Base-by-base conservation (phyloP, 2,888 invertebrate species). In the Pasiphila rectangulata region DNA sequence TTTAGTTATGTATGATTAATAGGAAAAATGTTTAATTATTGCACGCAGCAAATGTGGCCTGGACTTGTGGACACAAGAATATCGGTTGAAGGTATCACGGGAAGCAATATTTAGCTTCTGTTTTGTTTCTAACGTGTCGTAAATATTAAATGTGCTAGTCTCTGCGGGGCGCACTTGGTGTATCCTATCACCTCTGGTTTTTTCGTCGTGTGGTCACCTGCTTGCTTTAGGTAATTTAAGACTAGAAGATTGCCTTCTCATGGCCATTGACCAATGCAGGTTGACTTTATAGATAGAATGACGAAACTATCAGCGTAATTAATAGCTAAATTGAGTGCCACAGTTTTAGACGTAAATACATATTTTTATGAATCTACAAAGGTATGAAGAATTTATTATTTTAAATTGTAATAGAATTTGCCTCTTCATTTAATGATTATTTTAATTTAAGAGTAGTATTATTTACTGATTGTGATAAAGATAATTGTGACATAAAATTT, bases 21-120 rank as follows among this genome's bases (percentile, higher is more conserved):
- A 79, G 75, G 73, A 67, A 64, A 63, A 69, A 67, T 72, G 76
- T 30, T 77, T 75, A 64, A 78, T 81, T 71, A 84, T 86, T 87
- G 79, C 88, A 88, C 79, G 88, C 88, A 87, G 88, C 88, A 84
- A 83, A 63, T 87, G 64, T 88, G 90, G 90, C 85, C 87, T 62
- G 90, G 90, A 84, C 82, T 90, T 70, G 90, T 91, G 78, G 90
- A 90, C 77, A 91, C 91, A 62, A 82, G 90, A 75, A 90, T 91
- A 83, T 90, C 90, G 64, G 90, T 91, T 68, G 91, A 91, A 83
- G 91, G 91, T 82, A 90, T 91, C 75, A 90, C 90, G 58, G 91
- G 91, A 59, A 91, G 90, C 83, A 90, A 91, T 74, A 91, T 91
- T 61, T 90, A 79, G 72, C 57, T 59, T 51, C 46, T 40, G 34